phyloP scores from a whole-genome alignment of 2,888 invertebrate genomes.

The Limnephilus lunatus region DNA sequence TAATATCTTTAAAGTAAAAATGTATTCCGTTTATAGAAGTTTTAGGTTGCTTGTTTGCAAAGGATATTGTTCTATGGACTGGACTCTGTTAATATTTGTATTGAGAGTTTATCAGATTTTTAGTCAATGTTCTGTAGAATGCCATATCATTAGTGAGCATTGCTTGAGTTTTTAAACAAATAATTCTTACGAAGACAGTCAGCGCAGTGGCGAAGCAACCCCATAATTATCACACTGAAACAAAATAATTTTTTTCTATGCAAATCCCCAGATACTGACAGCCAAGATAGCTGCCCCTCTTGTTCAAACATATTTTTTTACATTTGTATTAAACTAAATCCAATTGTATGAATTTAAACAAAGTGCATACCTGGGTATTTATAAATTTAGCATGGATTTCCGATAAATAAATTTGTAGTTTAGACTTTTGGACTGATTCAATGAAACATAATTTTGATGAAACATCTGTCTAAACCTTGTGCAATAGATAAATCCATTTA shows the following conservation, averaged over 20 bases:
- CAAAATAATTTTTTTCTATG: background rate
- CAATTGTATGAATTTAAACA: background rate
- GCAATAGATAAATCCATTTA: too few relatives aligned
- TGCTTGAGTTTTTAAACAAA: background rate
- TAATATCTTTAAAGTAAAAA: too few relatives aligned
- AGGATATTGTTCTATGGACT: background rate
- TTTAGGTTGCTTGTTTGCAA: background rate
- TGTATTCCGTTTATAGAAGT: background rate
- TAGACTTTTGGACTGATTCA: background rate
- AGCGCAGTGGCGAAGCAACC: background rate
- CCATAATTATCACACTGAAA: background rate
- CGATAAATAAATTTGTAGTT: background rate
- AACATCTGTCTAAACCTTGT: too few relatives aligned
- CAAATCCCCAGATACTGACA: background rate
- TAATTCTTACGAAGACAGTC: background rate
- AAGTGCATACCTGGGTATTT: background rate
- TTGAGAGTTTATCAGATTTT: background rate
- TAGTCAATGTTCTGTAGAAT: conserved; percentile 9
- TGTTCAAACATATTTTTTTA: background rate
- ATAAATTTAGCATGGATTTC: background rate
- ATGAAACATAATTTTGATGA: background rate
- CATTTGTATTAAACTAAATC: background rate
- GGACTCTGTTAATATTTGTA: background rate
- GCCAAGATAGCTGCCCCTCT: background rate
- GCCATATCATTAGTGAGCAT: conserved; percentile 15